Evolutionary conservation across 1,140 invertebrate species (phyloP).

Genomic region (Potamilus streckersoni): DNA sequence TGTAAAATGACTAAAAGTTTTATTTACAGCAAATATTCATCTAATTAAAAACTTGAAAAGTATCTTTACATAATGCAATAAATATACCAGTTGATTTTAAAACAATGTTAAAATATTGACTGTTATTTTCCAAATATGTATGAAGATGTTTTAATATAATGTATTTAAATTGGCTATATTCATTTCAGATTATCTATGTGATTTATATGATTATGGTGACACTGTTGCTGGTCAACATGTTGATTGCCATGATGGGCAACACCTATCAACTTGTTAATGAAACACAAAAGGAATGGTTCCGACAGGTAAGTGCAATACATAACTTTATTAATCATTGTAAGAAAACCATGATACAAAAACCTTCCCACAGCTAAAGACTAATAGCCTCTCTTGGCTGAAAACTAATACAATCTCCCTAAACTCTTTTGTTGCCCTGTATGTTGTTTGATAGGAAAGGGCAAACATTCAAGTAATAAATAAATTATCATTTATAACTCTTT

Average conservation of each 20-base stretch:
- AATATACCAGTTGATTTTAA: too few species aligned
- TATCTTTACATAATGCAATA: too few species aligned
- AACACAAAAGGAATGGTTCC: constrained; percentile 97
- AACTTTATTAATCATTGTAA: too few species aligned
- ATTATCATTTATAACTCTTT: too few species aligned
- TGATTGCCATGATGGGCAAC: constrained; percentile 99
- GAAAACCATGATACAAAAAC: too few species aligned
- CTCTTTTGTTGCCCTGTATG: background rate
- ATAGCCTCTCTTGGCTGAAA: background rate
- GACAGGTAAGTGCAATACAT: constrained; percentile 78
- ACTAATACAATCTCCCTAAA: background rate
- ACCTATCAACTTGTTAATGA: constrained; percentile 97
- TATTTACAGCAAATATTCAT: too few species aligned
- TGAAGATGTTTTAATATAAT: too few species aligned
- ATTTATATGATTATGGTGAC: constrained; percentile 97
- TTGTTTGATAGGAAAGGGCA: background rate
- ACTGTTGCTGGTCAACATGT: constrained; percentile 95
- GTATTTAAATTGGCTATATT: background rate
- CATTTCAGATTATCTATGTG: constrained; percentile 86
- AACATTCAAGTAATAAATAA: background rate
- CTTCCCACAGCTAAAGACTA: too few species aligned
- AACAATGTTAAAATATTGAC: too few species aligned
- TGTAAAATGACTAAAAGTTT: too few species aligned
- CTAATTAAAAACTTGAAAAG: too few species aligned
- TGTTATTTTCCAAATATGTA: too few species aligned